A percentile compares a stretch with the other conserved stretches of the same genome.
These are phyloP conservation scores for Arion vulgaris DNA, from an alignment of 1,140 invertebrate species.

Conservation along the genomic window DNA sequence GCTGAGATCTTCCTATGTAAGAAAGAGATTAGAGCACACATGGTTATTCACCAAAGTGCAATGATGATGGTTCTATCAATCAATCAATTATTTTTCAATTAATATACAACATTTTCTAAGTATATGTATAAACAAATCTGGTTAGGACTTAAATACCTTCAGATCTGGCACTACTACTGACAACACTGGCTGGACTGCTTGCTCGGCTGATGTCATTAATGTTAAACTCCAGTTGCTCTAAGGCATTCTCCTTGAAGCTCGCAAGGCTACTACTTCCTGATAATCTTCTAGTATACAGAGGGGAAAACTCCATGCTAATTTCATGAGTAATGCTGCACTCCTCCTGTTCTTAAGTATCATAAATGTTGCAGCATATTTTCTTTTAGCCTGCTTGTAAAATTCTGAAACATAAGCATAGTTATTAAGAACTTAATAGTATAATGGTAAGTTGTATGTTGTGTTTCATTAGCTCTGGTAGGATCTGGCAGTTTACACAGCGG, in stretches of 20 bases:
- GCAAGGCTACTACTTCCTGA: constrained; percentile 40
- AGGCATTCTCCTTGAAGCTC: constrained; percentile 44
- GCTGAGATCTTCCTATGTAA: no score
- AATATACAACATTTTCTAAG: no score
- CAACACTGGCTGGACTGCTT: constrained; percentile 42
- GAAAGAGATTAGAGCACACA: no score
- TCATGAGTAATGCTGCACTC: neutral
- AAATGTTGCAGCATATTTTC: neutral
- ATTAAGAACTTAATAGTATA: no score
- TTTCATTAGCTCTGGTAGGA: no score
- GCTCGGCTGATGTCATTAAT: constrained; percentile 48
- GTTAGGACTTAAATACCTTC: no score
- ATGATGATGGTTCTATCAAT: no score
- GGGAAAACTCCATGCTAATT: constrained; percentile 19
- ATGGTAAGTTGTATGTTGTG: no score
- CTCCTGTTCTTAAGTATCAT: neutral
- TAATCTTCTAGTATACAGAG: constrained; percentile 35
- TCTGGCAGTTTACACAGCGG: no score
- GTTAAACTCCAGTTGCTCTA: constrained; percentile 45
- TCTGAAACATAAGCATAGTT: neutral
- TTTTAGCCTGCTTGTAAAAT: neutral
- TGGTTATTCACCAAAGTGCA: no score
- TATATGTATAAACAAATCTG: no score
- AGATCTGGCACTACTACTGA: constrained; percentile 38
- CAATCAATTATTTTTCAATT: no score